phyloP scores from a whole-genome alignment of 2,113 vertebrate genomes.

The Piaya cayana region DNA sequence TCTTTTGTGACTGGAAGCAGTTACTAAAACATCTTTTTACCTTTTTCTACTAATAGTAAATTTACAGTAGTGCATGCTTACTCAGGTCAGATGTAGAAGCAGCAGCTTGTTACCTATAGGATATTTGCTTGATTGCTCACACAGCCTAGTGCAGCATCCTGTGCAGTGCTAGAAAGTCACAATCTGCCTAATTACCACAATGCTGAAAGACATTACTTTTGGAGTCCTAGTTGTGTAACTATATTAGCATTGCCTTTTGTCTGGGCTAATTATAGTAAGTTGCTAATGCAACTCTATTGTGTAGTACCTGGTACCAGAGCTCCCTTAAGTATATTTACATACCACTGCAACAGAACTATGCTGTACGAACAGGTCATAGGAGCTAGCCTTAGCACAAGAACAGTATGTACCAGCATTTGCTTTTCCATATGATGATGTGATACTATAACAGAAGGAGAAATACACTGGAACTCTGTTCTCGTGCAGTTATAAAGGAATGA shows the following conservation, averaged over 20 bases:
- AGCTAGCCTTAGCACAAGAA: background rate
- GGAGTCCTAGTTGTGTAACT: background rate
- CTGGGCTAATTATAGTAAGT: background rate
- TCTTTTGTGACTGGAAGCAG: background rate
- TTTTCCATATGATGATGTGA: background rate
- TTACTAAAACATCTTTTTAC: background rate
- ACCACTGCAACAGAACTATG: background rate
- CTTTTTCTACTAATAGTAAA: background rate
- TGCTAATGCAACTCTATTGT: background rate
- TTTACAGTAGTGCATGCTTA: background rate
- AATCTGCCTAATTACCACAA: background rate
- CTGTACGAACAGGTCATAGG: fast-evolving
- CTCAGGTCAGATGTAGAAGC: background rate
- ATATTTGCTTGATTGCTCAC: background rate
- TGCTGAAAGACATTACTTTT: background rate
- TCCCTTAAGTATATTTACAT: background rate
- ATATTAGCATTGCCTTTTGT: background rate
- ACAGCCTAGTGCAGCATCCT: background rate
- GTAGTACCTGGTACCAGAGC: background rate
- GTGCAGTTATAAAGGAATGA: background rate
- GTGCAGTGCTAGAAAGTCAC: background rate
- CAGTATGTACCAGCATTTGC: fast-evolving
- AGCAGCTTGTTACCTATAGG: background rate
- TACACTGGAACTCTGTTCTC: background rate
- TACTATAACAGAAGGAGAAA: background rate